Evolutionary conservation across 2,113 vertebrate genomes (phyloP).

Genomic region (Triplophysa dalaica): DNA sequence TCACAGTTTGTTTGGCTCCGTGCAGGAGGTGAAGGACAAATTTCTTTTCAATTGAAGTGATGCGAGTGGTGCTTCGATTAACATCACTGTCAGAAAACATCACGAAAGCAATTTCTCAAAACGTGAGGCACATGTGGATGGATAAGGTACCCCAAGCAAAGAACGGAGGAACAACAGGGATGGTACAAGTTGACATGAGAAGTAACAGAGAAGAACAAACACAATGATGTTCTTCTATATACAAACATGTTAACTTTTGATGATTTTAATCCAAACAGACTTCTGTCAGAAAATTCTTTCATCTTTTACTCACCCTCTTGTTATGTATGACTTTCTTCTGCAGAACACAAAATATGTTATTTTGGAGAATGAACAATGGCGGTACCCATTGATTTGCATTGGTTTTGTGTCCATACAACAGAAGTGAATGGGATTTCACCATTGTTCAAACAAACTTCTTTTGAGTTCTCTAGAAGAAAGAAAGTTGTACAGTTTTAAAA

Average conservation of each 20-base stretch:
- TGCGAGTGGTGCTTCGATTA: conserved; percentile 68
- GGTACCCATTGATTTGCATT: no score
- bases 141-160: neutral
- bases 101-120: conserved; percentile 66
- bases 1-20: conserved; percentile 40
- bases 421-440: no score
- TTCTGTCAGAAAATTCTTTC: no score
- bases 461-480: no score
- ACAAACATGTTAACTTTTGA: neutral
- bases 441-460: no score
- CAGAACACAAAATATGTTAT: no score
- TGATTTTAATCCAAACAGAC: no score
- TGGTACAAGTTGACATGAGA: neutral
- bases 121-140: conserved; percentile 21
- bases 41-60: conserved; percentile 46
- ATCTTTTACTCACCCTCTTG: no score
- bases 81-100: conserved; percentile 67
- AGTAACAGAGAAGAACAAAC: neutral
- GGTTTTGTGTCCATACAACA: no score
- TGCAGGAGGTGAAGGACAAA: conserved; percentile 40
- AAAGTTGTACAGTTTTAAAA: no score
- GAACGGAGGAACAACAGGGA: conserved; percentile 7
- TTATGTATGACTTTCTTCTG: no score
- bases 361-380: no score
- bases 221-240: neutral